Evolutionary conservation across 2,797 vertebrate species (phyloP), one percentile per base, ranked within the genome.

Genomic region (Crocodylus rhombifer): DNA sequence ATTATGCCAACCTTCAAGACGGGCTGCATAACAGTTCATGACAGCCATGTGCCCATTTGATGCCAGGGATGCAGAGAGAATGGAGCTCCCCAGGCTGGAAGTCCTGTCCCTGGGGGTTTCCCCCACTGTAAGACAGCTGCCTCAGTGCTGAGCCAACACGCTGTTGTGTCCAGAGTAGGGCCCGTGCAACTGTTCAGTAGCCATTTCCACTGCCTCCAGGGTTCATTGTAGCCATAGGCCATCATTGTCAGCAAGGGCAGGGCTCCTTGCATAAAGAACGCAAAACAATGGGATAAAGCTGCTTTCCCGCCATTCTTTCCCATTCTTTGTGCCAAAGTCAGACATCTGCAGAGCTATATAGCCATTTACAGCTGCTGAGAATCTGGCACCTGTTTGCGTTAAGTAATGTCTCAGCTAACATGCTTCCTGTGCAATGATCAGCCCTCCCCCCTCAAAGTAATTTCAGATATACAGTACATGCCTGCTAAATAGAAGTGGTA

Each of bases 111-210:
- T 60, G 28, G 77, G 33, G 61, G 55, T 21, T 16, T 33, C 77
- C 33, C n/a, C 60, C 33, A 2, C 5, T 58, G n/a, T 11, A 2
- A 4, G 30, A 2, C 21, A 1, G 0, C 60, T 18, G 55, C 21
- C 7, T 84, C 67, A 28, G 8, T 25, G 71, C 80, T 80, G 87
- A 80, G 91, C 33, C 33, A 80, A 60, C 36, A 51, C 42, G 3
- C 42, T 51, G 42, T 9, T 51, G 42, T 51, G 42, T 11, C 42
- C 42, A 51, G 42, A 51, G 42, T 10, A 51, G 28, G 60, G 58
- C 58, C 55, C 64, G 74, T 13, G 80, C 63, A 25, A 36, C 1
- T 12, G 56, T 69, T 81, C 75, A 42, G 82, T 64, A 78, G 75
- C 33, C 51, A 6, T 30, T 77, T 86, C 17, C 74, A 4, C 16